These are phyloP conservation scores for Pangasius sanitwongsei DNA, from an alignment of 2,797 vertebrate genomes.

Conservation along the genomic window DNA sequence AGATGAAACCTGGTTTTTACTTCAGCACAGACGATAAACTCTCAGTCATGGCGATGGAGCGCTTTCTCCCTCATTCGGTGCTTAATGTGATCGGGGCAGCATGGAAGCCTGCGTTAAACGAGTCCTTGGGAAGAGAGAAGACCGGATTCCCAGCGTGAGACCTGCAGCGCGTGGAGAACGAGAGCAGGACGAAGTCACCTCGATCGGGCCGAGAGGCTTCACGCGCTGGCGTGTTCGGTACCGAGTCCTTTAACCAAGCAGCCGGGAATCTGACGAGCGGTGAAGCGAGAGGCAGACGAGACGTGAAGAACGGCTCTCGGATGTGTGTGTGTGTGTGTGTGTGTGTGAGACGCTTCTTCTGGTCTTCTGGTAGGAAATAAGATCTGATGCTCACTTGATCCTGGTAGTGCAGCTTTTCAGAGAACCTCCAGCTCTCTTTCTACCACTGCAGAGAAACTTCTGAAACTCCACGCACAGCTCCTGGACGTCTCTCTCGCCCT, in stretches of 20 bases:
- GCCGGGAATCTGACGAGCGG: conserved; percentile 57
- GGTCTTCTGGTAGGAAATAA: neutral
- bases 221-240: conserved; percentile 50
- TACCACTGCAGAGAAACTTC: neutral
- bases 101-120: conserved; percentile 57
- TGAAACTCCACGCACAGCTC: neutral
- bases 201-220: conserved; percentile 55
- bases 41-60: neutral
- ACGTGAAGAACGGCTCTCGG: neutral
- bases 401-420: neutral
- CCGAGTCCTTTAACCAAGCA: conserved; percentile 54
- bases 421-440: neutral
- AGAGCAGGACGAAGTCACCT: conserved; percentile 75
- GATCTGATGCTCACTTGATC: neutral
- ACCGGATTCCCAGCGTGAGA: conserved; percentile 48
- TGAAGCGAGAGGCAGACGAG: conserved; percentile 53
- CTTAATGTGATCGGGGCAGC: conserved; percentile 52
- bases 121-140: conserved; percentile 63
- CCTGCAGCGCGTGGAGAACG: conserved; percentile 55
- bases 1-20: conserved; percentile 1
- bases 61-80: neutral
- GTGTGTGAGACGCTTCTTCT: neutral
- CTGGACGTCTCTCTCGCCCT: no score
- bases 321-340: neutral
- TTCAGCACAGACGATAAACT: neutral